Percentiles rank a stretch among this genome's conserved stretches.
These are phyloP conservation scores for Eubasilissa regina DNA, from an alignment of 1,140 invertebrate genomes.

Conservation along the genomic window DNA sequence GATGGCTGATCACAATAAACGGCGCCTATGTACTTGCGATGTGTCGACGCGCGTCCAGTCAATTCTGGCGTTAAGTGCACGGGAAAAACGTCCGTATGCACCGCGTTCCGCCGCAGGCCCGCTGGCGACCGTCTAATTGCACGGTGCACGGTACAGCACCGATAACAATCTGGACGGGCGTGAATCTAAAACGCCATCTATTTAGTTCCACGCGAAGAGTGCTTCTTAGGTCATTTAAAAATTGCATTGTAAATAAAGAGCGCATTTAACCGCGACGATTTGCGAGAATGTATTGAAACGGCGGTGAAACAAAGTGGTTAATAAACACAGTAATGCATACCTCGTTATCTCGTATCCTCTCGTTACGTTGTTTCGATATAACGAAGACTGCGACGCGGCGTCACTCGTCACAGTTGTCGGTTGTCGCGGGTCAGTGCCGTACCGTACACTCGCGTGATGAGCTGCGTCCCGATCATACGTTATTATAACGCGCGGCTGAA, in stretches of 20 bases:
- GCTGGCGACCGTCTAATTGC: conserved; percentile 12
- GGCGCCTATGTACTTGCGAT: neutral
- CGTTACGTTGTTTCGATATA: no score
- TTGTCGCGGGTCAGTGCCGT: no score
- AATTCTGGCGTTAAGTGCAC: conserved; percentile 4
- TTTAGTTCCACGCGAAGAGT: neutral
- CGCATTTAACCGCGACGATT: no score
- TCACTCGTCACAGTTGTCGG: no score
- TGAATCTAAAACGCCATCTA: neutral
- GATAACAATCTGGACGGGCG: neutral
- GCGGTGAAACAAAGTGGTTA: no score
- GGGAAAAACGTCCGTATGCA: conserved; percentile 4
- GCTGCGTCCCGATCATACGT: no score
- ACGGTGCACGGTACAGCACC: conserved; percentile 6
- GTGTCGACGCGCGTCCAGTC: neutral
- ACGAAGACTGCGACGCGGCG: no score
- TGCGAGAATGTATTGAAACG: no score
- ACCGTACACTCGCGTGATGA: no score
- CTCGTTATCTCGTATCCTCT: no score
- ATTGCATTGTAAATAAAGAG: neutral
- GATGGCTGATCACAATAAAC: neutral
- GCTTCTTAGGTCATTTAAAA: neutral
- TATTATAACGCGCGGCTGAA: no score
- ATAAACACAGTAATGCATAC: no score
- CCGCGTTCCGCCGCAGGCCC: neutral